These are phyloP conservation scores for Drosophila pseudotakahashii DNA, from an alignment of 2,888 invertebrate genomes.

Conservation along the genomic window DNA sequence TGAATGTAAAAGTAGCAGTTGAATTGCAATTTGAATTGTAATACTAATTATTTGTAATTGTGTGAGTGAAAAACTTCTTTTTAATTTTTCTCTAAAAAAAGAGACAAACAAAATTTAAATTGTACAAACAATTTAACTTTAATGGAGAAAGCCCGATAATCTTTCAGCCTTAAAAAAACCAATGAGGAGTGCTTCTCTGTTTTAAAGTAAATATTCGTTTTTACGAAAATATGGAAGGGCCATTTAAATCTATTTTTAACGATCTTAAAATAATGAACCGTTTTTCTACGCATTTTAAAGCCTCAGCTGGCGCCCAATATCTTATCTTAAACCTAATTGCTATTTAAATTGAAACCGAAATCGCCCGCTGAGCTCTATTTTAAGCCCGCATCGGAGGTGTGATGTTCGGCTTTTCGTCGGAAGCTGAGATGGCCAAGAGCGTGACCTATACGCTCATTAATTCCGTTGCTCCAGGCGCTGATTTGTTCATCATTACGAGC, in stretches of 20 bases:
- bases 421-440: constrained; percentile 59
- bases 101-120: neutral
- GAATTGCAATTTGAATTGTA: neutral
- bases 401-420: constrained; percentile 37
- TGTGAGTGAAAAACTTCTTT: neutral
- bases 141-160: neutral
- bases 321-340: constrained; percentile 54
- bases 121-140: neutral
- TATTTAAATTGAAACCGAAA: constrained; percentile 45
- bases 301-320: constrained; percentile 25
- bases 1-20: neutral
- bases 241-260: neutral
- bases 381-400: constrained; percentile 55
- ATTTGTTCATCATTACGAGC: constrained; percentile 50
- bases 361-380: constrained; percentile 48
- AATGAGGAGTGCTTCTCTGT: too few species aligned
- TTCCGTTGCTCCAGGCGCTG: constrained; percentile 47
- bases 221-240: neutral
- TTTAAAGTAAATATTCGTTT: too few species aligned
- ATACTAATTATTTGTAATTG: neutral
- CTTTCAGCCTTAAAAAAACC: too few species aligned
- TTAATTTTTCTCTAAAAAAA: neutral
- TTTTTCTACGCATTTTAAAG: neutral
- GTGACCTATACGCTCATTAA: constrained; percentile 68
- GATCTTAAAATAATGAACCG: neutral